phyloP scores from a whole-genome alignment of 2,888 invertebrate species.

The Hartigia nigra region DNA sequence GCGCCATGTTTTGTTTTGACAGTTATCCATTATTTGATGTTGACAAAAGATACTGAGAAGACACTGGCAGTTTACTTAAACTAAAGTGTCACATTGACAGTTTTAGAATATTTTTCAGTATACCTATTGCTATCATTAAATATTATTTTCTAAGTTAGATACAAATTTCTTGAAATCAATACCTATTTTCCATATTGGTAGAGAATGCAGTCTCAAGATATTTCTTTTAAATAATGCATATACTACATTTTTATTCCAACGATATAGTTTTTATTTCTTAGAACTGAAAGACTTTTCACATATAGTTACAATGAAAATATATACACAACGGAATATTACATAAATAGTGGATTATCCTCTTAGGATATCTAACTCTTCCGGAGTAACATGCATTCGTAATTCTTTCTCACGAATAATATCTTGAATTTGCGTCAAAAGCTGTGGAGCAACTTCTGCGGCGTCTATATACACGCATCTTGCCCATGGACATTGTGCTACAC shows the following conservation, averaged over 20 bases:
- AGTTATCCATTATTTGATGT: not conserved
- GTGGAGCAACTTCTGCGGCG: constrained; percentile 74
- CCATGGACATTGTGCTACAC: constrained; percentile 59
- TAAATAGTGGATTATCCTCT: constrained; percentile 61
- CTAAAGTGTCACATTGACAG: not conserved
- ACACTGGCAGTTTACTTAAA: not conserved
- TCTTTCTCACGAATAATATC: constrained; percentile 82
- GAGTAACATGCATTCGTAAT: constrained; percentile 79
- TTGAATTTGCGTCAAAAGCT: constrained; percentile 72
- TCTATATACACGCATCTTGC: constrained; percentile 72
- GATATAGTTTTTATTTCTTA: not conserved
- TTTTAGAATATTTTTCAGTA: not conserved
- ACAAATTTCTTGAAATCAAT: not conserved
- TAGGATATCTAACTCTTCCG: constrained; percentile 79
- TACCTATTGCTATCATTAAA: not conserved
- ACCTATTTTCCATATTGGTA: not conserved
- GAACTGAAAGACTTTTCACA: not conserved
- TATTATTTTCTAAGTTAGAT: not conserved
- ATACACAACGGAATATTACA: not conserved
- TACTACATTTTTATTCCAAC: not conserved
- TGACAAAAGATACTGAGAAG: not conserved
- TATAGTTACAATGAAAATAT: constrained; percentile 3
- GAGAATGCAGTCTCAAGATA: not conserved
- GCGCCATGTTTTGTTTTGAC: not conserved
- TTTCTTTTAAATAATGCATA: not conserved